Evolutionary conservation across 2,113 vertebrate genomes (phyloP).

Genomic region (Trachemys scripta): DNA sequence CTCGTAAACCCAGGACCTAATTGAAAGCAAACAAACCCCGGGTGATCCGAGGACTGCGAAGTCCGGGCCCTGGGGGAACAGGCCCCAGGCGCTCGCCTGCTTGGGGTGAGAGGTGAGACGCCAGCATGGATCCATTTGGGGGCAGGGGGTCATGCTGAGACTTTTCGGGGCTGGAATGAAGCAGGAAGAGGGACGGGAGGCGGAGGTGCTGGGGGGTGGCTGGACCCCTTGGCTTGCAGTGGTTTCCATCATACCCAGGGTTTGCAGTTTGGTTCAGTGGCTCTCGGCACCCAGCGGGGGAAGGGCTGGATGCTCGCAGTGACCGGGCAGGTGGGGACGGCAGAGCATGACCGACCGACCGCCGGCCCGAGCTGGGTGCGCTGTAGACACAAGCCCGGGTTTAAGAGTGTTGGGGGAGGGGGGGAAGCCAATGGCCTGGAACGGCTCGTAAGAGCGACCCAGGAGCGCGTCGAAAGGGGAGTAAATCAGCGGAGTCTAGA

Average conservation of each 20-base stretch:
- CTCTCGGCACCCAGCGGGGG: not conserved
- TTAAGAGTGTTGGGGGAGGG: no score
- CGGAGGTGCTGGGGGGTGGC: no score
- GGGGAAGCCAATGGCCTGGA: no score
- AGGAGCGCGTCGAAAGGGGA: no score
- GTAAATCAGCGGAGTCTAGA: not conserved
- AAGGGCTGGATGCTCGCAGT: not conserved
- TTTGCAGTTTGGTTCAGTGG: no score
- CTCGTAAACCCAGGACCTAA: not conserved
- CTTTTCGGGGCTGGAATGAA: not conserved
- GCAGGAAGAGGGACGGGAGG: no score
- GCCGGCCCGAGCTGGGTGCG: no score
- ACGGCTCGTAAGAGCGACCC: no score
- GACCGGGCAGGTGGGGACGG: not conserved
- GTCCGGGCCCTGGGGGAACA: not conserved
- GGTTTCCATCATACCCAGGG: no score
- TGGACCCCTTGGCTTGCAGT: no score
- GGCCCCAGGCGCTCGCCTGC: no score
- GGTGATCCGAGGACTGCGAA: not conserved
- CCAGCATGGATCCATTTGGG: not conserved
- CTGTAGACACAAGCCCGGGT: no score
- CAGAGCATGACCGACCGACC: not conserved
- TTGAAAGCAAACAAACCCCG: not conserved
- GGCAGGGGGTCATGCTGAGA: not conserved
- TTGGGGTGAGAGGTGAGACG: not conserved